Evolutionary conservation across 2,113 vertebrate genomes (phyloP).

Genomic region (Catharus fuscescens): DNA sequence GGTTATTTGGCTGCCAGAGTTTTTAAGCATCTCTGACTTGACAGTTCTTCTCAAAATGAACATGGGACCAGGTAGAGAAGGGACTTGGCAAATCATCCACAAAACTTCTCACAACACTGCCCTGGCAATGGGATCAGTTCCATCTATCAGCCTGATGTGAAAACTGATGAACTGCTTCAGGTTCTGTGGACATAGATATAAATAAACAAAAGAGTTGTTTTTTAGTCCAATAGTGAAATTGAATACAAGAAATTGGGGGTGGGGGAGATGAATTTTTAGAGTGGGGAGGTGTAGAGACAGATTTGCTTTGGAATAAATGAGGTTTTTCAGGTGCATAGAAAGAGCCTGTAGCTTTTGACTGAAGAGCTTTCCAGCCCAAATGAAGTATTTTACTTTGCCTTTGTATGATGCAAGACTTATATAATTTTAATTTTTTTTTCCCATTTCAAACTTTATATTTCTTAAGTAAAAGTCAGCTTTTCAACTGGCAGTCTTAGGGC

Average conservation of each 20-base stretch:
- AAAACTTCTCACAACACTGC: neutral
- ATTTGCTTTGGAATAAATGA: neutral
- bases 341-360: neutral
- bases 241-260: accelerated
- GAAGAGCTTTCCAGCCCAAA: neutral
- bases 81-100: neutral
- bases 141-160: neutral
- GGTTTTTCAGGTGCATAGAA: neutral
- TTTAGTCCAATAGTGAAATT: neutral
- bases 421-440: neutral
- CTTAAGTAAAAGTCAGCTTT: neutral
- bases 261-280: neutral
- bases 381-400: neutral
- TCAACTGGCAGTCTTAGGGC: neutral
- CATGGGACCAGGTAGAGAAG: neutral
- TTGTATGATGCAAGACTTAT: neutral
- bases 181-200: accelerated
- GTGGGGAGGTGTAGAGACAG: neutral
- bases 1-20: neutral
- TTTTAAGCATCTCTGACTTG: neutral
- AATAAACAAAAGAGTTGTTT: neutral
- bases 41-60: neutral
- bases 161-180: neutral
- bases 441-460: neutral
- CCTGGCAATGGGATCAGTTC: neutral